These are phyloP conservation scores for Lymantria dispar DNA, from an alignment of 2,888 invertebrate species.

Conservation along the genomic window DNA sequence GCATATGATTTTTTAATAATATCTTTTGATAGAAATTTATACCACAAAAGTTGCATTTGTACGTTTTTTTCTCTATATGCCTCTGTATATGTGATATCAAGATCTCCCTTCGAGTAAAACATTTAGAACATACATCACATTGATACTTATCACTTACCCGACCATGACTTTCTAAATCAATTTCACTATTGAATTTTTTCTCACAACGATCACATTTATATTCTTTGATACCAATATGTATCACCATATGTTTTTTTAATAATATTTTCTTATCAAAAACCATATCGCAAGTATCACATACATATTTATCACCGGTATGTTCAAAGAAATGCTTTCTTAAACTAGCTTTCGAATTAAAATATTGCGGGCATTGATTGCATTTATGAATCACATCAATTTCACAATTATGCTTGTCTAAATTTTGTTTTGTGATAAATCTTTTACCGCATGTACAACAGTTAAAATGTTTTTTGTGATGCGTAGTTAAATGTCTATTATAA, in stretches of 20 bases:
- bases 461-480: too few species aligned
- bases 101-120: not conserved
- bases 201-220: too few species aligned
- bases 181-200: too few species aligned
- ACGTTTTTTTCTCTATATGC: not conserved
- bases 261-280: too few species aligned
- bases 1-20: not conserved
- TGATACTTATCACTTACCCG: not conserved
- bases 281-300: not conserved
- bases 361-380: conserved; percentile 1
- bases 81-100: not conserved
- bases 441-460: too few species aligned
- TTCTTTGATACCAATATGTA: too few species aligned
- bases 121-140: not conserved
- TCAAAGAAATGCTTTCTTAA: conserved; percentile 1
- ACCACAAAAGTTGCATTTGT: not conserved
- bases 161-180: too few species aligned
- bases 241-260: too few species aligned
- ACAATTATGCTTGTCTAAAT: too few species aligned
- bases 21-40: not conserved
- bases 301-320: conserved; percentile 2
- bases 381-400: not conserved
- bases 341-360: conserved; percentile 2
- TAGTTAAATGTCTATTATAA: too few species aligned
- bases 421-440: too few species aligned